Conservation (phyloP, 2,113 vertebrate species). For the Henicopernis longicauda region DNA sequence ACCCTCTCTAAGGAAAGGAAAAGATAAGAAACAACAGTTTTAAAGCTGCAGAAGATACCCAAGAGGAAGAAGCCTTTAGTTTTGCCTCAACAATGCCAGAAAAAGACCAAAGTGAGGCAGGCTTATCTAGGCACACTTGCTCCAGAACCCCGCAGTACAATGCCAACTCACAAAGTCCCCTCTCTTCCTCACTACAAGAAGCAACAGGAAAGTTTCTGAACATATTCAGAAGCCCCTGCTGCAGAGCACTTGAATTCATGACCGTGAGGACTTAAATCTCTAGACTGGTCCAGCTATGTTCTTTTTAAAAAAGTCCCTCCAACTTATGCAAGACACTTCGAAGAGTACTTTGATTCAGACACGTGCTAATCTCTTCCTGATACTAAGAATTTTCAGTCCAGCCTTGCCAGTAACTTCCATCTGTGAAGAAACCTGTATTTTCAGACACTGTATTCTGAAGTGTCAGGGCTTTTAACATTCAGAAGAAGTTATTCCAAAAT, state of each 20-base stretch:
- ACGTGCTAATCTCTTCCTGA: background rate
- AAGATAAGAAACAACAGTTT: background rate
- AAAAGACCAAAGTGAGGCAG: background rate
- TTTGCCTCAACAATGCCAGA: background rate
- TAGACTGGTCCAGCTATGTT: too few relatives aligned
- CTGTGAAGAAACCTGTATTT: background rate
- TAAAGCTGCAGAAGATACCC: background rate
- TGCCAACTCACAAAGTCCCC: background rate
- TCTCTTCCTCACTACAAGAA: background rate
- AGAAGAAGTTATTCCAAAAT: background rate
- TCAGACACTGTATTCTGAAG: background rate
- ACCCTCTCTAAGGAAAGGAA: background rate
- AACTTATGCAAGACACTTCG: background rate
- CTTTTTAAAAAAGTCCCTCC: background rate
- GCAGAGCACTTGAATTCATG: background rate
- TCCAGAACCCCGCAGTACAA: background rate
- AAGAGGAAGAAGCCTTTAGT: background rate
- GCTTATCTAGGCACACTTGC: background rate
- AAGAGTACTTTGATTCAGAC: background rate
- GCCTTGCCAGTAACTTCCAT: background rate
- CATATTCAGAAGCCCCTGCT: background rate
- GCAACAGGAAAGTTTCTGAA: background rate
- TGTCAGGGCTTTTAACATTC: background rate
- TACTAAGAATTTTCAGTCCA: background rate
- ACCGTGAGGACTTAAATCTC: background rate